A percentile compares a stretch with the other conserved stretches of the same genome.
These are phyloP conservation scores for Pardalotus punctatus DNA, from an alignment of 2,113 vertebrate species.

Conservation along the genomic window DNA sequence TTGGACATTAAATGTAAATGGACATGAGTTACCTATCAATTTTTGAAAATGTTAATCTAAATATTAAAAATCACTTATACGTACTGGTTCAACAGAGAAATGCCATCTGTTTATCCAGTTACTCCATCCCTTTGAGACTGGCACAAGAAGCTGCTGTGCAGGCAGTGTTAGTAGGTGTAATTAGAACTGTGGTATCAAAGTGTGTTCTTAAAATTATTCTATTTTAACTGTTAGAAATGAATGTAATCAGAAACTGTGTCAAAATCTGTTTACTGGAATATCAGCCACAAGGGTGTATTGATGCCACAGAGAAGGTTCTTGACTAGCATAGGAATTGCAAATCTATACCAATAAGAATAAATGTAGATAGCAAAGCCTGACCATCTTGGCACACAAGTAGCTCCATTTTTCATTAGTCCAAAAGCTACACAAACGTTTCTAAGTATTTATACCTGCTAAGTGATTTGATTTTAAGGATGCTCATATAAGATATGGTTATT, in stretches of 20 bases:
- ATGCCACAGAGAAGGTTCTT: not conserved
- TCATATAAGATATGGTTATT: not conserved
- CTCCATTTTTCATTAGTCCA: not conserved
- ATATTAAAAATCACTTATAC: not conserved
- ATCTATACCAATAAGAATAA: not conserved
- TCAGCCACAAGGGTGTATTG: not conserved
- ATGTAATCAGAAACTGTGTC: not conserved
- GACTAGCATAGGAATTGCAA: not conserved
- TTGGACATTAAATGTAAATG: not conserved
- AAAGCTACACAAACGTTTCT: not conserved
- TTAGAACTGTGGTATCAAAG: not conserved
- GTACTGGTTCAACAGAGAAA: not conserved
- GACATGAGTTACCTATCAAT: not conserved
- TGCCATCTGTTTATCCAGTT: not conserved
- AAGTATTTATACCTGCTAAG: not conserved
- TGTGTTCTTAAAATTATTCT: not conserved
- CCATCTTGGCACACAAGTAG: not conserved
- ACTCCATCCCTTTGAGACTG: not conserved
- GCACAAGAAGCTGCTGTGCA: not conserved
- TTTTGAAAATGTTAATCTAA: not conserved
- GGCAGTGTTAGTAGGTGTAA: not conserved
- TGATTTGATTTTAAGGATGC: not conserved
- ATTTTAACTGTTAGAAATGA: not conserved
- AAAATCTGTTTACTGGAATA: not conserved
- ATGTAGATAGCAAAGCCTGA: not conserved